Conservation (phyloP, 2,113 vertebrate genomes). For the Calyptomena viridis region DNA sequence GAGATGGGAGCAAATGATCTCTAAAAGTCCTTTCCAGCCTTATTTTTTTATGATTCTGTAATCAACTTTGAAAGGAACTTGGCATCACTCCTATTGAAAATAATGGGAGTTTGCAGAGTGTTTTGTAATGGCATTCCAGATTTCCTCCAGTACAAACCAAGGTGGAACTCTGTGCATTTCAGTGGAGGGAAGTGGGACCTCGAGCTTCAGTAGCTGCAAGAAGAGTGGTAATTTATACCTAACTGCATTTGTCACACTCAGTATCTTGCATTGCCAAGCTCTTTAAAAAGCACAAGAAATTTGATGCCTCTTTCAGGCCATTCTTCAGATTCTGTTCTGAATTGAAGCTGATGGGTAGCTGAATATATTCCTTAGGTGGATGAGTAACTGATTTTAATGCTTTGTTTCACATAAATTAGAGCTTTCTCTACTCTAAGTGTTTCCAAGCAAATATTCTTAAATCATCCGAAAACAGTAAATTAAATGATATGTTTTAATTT, state of each 20-base stretch:
- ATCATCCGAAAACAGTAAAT: neutral
- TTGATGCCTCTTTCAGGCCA: neutral
- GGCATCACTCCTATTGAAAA: slow-evolving; percentile 42
- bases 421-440: neutral
- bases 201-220: neutral
- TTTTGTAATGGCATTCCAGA: slow-evolving; percentile 30
- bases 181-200: neutral
- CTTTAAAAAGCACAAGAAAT: neutral
- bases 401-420: neutral
- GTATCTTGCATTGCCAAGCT: neutral
- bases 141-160: slow-evolving; percentile 1
- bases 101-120: neutral
- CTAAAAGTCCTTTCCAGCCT: slow-evolving; percentile 60
- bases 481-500: neutral
- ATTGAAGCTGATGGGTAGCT: neutral
- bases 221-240: neutral
- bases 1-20: slow-evolving; percentile 56
- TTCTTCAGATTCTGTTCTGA: neutral
- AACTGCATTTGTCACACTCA: neutral
- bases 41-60: slow-evolving; percentile 52
- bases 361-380: neutral
- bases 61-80: slow-evolving; percentile 56
- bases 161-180: neutral
- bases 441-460: neutral
- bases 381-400: neutral